Evolutionary conservation across 2,113 vertebrate species (phyloP), one percentile per base, ranked within the genome.

Genomic region (Ceyx melanurus): DNA sequence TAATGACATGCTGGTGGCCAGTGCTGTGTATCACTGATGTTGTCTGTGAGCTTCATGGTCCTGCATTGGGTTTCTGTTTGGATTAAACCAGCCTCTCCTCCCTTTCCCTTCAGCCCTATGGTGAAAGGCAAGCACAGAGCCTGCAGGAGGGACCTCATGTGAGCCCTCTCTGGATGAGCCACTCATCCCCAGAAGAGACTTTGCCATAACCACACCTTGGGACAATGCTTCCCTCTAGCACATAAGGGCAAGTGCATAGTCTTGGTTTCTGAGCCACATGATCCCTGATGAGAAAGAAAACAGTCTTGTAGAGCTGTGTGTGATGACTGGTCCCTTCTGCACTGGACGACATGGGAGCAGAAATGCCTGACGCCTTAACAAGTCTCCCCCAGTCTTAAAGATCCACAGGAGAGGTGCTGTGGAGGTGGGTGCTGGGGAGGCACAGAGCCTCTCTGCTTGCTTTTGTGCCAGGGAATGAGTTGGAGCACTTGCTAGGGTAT

Each of bases 401-500:
- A 9, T 57, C 2, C 61, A 15, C 50, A 35, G 23, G 12, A 37
- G 35, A 16, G 10, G 31, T 72, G 48, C 43, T 82, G 70, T 1
- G 1, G 53, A 17, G 68, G 28, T 9, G 11, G 64, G 7, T 5
- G 0, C 46, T 66, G 86, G 31, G 40, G 22, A 5, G 43, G 80
- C 80, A 53, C 31, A 20, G 76, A 73, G 58, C 48, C 31, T 29
- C 7, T 29, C 35, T 79, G 62, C 40, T 65, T 45, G 16, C 26
- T 43, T 65, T 45, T 8, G 66, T 42, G n/a, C 20, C n/a, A 3
- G 16, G 58, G 29, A 25, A 8, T 5, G 48, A 9, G 17, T 40
- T 75, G 71, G n/a, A 87, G 40, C 43, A 26, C 23, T 67, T 0
- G 0, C 11, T 3, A 66, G 18, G 14, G 23, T 35, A 0, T 64